A percentile compares a stretch with the other conserved stretches of the same genome.
Conservation (phyloP, 2,888 invertebrate species). For the Drosophila bunnanda region DNA sequence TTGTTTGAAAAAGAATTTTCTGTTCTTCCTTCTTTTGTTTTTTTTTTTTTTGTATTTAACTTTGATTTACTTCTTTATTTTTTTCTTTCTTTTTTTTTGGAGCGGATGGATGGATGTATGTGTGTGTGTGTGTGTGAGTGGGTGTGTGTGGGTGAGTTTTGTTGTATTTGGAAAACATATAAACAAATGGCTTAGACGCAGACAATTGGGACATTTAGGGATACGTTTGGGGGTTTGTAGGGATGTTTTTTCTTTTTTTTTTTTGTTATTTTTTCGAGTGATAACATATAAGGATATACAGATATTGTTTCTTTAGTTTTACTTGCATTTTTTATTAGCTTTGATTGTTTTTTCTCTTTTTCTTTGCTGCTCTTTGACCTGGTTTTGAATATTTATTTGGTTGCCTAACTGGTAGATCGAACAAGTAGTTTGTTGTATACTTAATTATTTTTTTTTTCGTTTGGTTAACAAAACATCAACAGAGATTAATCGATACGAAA, state of each 20-base stretch:
- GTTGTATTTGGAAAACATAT: slow-evolving; percentile 83
- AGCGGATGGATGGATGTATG: slow-evolving; percentile 57
- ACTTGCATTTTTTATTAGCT: slow-evolving; percentile 56
- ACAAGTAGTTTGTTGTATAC: slow-evolving; percentile 41
- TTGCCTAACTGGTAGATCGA: slow-evolving; percentile 39
- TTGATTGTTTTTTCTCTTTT: slow-evolving; percentile 47
- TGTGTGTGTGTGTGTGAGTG: slow-evolving; percentile 56
- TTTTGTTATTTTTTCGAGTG: slow-evolving; percentile 67
- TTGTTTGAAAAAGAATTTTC: slow-evolving; percentile 57
- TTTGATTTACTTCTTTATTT: slow-evolving; percentile 43
- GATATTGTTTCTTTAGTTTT: slow-evolving; percentile 51
- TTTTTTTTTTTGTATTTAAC: slow-evolving; percentile 49
- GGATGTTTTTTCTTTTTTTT: slow-evolving; percentile 38
- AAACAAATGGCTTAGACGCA: slow-evolving; percentile 92
- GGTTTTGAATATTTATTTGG: slow-evolving; percentile 38
- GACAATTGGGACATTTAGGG: slow-evolving; percentile 89
- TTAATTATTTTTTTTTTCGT: slow-evolving; percentile 5
- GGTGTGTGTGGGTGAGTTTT: slow-evolving; percentile 55
- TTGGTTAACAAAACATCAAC: slow-evolving; percentile 40
- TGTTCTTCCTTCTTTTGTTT: slow-evolving; percentile 39
- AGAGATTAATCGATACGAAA: slow-evolving; percentile 37
- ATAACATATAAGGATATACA: slow-evolving; percentile 84
- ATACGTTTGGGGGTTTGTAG: slow-evolving; percentile 83
- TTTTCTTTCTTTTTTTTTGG: slow-evolving; percentile 64
- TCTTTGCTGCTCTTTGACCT: slow-evolving; percentile 45